A percentile compares a stretch with the other conserved stretches of the same genome.
Conservation (phyloP, 2,113 vertebrate species). For the Panurus biarmicus region DNA sequence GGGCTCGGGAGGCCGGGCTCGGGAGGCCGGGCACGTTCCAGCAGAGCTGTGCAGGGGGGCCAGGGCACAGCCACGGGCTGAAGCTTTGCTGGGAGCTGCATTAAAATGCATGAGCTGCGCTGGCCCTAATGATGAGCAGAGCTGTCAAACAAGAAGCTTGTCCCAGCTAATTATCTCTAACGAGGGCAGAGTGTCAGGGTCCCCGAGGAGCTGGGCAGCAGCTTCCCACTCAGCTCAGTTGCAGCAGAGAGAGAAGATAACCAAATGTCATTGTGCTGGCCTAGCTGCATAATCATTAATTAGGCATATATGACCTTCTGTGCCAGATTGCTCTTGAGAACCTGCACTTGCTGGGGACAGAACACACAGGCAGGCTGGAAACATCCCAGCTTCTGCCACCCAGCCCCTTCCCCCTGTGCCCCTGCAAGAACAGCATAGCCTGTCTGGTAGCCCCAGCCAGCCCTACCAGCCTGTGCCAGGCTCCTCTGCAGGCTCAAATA, state of each 20-base stretch:
- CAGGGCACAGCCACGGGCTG: neutral
- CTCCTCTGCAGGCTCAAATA: neutral
- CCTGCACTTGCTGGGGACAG: neutral
- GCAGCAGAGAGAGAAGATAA: neutral
- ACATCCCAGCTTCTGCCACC: neutral
- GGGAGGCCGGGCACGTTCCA: neutral
- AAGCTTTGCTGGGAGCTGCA: neutral
- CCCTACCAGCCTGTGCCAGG: neutral
- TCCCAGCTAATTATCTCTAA: constrained; percentile 65
- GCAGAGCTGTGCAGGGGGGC: neutral
- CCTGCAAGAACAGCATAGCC: neutral
- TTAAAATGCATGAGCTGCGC: constrained; percentile 51
- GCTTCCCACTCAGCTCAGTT: constrained; percentile 26
- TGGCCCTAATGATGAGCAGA: constrained; percentile 52
- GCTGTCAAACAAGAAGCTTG: constrained; percentile 48
- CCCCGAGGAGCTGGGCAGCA: constrained; percentile 45
- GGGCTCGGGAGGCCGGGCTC: neutral
- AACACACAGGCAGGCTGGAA: neutral
- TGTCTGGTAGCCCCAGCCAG: neutral
- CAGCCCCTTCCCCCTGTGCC: neutral
- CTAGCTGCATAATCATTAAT: constrained; percentile 21
- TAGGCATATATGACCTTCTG: constrained; percentile 45
- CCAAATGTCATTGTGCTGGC: constrained; percentile 12
- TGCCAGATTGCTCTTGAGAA: constrained; percentile 13
- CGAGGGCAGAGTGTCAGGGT: constrained; percentile 57